These are phyloP conservation scores for Pogonomyrmex barbatus DNA, from an alignment of 1,140 invertebrate genomes.

Conservation along the genomic window DNA sequence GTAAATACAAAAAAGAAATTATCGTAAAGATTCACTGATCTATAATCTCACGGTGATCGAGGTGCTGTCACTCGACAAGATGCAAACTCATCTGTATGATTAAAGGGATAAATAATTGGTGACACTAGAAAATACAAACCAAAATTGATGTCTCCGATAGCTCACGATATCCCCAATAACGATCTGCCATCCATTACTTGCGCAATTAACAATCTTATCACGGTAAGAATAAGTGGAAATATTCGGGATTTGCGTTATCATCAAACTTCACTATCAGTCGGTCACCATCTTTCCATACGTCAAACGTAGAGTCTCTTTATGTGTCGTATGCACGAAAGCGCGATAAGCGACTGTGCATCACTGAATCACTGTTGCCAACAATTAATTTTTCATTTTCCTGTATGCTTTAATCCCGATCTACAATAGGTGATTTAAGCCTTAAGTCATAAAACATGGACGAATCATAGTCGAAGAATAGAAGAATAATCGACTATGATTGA, in stretches of 20 bases:
- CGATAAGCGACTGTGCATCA: background rate
- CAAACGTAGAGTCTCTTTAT: slow-evolving; percentile 68
- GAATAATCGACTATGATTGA: too few species aligned
- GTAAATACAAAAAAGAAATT: background rate
- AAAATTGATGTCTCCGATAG: background rate
- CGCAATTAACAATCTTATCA: slow-evolving; percentile 31
- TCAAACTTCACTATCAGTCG: slow-evolving; percentile 74
- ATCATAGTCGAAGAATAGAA: too few species aligned
- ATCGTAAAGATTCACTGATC: background rate
- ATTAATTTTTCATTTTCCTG: too few species aligned
- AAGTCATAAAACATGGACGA: too few species aligned
- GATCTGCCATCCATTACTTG: slow-evolving; percentile 32
- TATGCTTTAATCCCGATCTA: too few species aligned
- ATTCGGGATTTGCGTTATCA: slow-evolving; percentile 76
- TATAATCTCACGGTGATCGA: background rate
- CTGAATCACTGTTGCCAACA: too few species aligned
- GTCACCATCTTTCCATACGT: slow-evolving; percentile 78
- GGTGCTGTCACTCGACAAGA: background rate
- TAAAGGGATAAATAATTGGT: background rate
- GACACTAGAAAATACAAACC: slow-evolving; percentile 24
- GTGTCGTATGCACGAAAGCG: slow-evolving; percentile 9
- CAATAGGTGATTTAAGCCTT: too few species aligned
- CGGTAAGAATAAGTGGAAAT: slow-evolving; percentile 32
- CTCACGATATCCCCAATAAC: slow-evolving; percentile 11
- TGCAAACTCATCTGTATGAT: background rate